Conservation (phyloP, 2,888 invertebrate genomes). For the Phania funesta region DNA sequence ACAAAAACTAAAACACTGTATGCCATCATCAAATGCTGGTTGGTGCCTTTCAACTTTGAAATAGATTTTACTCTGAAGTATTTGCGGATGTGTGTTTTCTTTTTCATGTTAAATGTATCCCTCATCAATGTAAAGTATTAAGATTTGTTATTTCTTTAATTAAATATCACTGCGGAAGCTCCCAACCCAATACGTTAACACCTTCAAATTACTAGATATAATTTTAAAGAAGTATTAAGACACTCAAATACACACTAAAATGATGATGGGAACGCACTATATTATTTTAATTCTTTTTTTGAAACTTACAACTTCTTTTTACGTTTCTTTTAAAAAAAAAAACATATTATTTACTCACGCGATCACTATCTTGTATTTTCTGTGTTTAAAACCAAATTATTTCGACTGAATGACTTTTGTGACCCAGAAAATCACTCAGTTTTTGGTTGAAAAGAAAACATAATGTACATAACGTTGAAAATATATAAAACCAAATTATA, state of each 20-base stretch:
- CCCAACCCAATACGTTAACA: slow-evolving; percentile 32
- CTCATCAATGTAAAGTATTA: neutral
- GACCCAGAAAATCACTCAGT: slow-evolving; percentile 60
- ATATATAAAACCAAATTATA: slow-evolving; percentile 12
- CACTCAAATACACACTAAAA: neutral
- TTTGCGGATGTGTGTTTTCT: slow-evolving; percentile 32
- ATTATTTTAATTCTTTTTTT: slow-evolving; percentile 32
- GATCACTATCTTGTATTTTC: slow-evolving; percentile 51
- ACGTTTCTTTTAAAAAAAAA: slow-evolving; percentile 22
- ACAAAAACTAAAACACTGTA: neutral
- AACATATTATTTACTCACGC: slow-evolving; percentile 44
- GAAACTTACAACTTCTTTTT: slow-evolving; percentile 5
- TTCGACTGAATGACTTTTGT: slow-evolving; percentile 57
- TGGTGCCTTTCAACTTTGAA: neutral
- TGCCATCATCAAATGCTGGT: neutral
- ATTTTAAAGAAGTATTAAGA: neutral
- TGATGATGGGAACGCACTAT: slow-evolving; percentile 36
- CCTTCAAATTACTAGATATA: slow-evolving; percentile 21
- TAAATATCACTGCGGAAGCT: slow-evolving; percentile 52
- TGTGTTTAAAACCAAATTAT: slow-evolving; percentile 54
- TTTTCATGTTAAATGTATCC: neutral
- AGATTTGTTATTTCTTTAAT: neutral
- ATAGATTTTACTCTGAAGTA: slow-evolving; percentile 12
- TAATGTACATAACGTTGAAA: neutral
- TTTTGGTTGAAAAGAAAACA: neutral